Evolutionary conservation across 2,797 vertebrate genomes (phyloP), one percentile per base, ranked within the genome.

Genomic region (Muscicapa striata): DNA sequence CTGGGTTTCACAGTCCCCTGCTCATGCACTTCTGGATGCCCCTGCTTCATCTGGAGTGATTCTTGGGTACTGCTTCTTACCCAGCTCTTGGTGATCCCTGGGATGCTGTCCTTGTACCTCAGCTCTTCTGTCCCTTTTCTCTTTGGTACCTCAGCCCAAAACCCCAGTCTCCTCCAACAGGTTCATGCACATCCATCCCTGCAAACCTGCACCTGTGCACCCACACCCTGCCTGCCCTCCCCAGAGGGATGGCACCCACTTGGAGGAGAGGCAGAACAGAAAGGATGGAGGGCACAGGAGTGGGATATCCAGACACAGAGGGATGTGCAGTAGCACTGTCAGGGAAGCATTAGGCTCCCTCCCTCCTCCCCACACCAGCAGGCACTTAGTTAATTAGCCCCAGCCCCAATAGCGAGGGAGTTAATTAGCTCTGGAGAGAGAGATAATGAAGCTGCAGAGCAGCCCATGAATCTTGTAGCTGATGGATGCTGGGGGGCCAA

Each of bases 361-460:
- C 64, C 76, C 79, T 88, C 66, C 84, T 81, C 54, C 77, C 40
- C 0, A 8, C 29, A 79, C 20, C 63, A 59, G 90, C 58, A 79
- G 43, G 67, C 43, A 40, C 78, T 92, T 61, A 74, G 88, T 96
- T 95, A 94, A 96, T 95, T 96, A 96, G 94, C 80, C 67, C 73
- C 9, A 1, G 92, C 70, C 89, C 89, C 94, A 95, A 88, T 80
- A 94, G 92, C 23, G 52, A 96, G 91, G 30, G 93, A 95, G 91
- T 96, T 98, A 97, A 98, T 97, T 97, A 97, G 97, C 95, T 97
- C 89, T 88, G 95, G 94, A 95, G 92, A 97, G 84, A 90, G 92
- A 97, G 96, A 97, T 97, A 97, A 97, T 96, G 96, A 97, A 97
- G 86, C 77, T 2, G 32, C 7, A 36, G 89, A 90, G 73, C 19